Evolutionary conservation across 2,113 vertebrate genomes (phyloP).

Genomic region (Ibidorhyncha struthersii): DNA sequence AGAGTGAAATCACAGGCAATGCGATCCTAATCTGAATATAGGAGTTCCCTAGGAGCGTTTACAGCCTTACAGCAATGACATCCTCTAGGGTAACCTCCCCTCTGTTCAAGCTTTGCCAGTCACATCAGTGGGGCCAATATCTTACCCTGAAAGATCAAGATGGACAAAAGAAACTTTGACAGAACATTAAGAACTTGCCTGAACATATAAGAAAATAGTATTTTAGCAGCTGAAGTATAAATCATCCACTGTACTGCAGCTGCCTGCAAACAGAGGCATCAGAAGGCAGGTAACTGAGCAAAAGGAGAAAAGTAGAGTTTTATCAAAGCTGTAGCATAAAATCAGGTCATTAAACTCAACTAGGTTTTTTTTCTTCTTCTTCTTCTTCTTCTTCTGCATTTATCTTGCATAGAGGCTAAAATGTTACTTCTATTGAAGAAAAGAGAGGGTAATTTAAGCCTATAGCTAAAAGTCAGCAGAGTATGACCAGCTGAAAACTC

Average conservation of each 20-base stretch:
- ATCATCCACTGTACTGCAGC: not conserved
- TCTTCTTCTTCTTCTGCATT: not conserved
- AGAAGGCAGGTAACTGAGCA: not conserved
- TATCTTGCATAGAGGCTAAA: constrained; percentile 11
- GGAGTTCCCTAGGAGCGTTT: not conserved
- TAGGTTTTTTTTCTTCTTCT: not conserved
- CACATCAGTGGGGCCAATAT: not conserved
- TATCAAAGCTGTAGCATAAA: not conserved
- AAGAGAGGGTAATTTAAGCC: not conserved
- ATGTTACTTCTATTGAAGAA: not conserved
- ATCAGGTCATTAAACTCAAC: not conserved
- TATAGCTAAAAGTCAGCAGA: not conserved
- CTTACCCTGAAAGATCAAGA: not conserved
- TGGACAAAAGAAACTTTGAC: not conserved
- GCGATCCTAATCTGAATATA: not conserved
- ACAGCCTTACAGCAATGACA: not conserved
- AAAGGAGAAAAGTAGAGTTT: not conserved
- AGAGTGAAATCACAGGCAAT: not conserved
- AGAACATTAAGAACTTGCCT: not conserved
- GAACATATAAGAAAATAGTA: not conserved
- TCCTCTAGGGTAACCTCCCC: not conserved
- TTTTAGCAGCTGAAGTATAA: not conserved
- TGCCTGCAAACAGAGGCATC: not conserved
- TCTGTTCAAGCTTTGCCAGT: not conserved
- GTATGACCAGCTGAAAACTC: constrained; percentile 27